Evolutionary conservation across 1,140 invertebrate genomes (phyloP).

Genomic region (Plectrocnemia conspersa): DNA sequence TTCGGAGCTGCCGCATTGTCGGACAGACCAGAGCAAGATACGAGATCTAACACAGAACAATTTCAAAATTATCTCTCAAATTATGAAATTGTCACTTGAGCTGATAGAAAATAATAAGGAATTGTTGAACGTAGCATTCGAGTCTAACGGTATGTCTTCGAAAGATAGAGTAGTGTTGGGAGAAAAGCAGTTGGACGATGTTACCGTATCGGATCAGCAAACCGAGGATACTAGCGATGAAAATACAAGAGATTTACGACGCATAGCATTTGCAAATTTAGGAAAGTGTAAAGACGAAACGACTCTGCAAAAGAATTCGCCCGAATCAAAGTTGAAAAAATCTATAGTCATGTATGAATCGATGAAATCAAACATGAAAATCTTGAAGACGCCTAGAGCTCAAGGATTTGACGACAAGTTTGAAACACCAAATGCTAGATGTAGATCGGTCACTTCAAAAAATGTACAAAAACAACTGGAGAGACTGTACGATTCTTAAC

Average conservation of each 20-base stretch:
- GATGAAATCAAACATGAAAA: slow-evolving; percentile 22
- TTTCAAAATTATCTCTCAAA: not conserved
- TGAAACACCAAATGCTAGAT: slow-evolving; percentile 19
- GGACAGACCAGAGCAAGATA: too few relatives aligned
- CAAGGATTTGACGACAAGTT: not conserved
- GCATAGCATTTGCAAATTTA: not conserved
- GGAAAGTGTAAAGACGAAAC: not conserved
- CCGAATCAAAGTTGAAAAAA: slow-evolving; percentile 12
- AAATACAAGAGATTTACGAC: not conserved
- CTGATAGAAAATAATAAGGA: not conserved
- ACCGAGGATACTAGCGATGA: not conserved
- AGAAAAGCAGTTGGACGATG: not conserved
- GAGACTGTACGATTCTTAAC: slow-evolving; percentile 25
- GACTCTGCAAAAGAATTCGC: not conserved
- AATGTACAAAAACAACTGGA: slow-evolving; percentile 29
- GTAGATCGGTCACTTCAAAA: slow-evolving; percentile 12
- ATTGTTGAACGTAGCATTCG: not conserved
- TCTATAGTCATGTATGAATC: slow-evolving; percentile 20
- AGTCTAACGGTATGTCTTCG: too few relatives aligned
- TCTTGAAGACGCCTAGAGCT: slow-evolving; percentile 26
- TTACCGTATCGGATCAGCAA: not conserved
- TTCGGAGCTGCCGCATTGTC: too few relatives aligned
- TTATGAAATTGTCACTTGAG: not conserved
- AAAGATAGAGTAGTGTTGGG: too few relatives aligned
- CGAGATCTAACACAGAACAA: not conserved